Base-by-base conservation (phyloP, 2,113 vertebrate species). In the Morone chrysops region DNA sequence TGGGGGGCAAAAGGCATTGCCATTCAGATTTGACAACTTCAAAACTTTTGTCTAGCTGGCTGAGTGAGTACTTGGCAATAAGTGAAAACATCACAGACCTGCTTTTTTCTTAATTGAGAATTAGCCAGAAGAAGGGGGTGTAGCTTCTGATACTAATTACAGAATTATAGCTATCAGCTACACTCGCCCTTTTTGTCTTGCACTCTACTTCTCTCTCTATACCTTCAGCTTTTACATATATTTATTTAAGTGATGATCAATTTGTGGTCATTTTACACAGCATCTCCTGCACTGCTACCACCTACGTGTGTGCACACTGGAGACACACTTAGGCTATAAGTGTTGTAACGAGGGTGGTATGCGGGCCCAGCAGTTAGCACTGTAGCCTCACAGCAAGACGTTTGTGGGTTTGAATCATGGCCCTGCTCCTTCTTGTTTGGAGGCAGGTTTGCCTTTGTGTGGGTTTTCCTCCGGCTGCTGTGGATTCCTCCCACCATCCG, bases 401-500 rank as follows among this genome's bases (percentile, higher is more conserved):
- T 67, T 78, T 80, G 73, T 65, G 72, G 71, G 71, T 82, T 70
- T 68, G 65, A 72, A 25, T 82, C 59, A 12, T 75, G 74, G 53
- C 61, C 60, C 1, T 70, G 65, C 70, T 80, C 12, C 66, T 66
- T 69, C 68, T 50, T 45, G 18, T 82, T 68, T 65, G 57, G 69
- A 87, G 54, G 66, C 81, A 18, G 48, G 11, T 63, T 79, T 22
- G 63, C 68, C 68, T 80, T 86, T 75, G 70, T 70, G 70, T 76
- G 59, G 82, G 69, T 75, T 80, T 31, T 78, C 16, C 17, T 78
- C 67, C 20, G 14, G 50, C 78, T 72, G 50, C 75, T 82, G 54
- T 61, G 20, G 57, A 69, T 83, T 71, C 68, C 72, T 50, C 68
- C 66, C 50, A 79, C 75, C 62, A 72, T 51, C 22, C 7, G 31